Evolutionary conservation across 2,888 invertebrate species (phyloP).

Genomic region (Crossocerus cetratus): DNA sequence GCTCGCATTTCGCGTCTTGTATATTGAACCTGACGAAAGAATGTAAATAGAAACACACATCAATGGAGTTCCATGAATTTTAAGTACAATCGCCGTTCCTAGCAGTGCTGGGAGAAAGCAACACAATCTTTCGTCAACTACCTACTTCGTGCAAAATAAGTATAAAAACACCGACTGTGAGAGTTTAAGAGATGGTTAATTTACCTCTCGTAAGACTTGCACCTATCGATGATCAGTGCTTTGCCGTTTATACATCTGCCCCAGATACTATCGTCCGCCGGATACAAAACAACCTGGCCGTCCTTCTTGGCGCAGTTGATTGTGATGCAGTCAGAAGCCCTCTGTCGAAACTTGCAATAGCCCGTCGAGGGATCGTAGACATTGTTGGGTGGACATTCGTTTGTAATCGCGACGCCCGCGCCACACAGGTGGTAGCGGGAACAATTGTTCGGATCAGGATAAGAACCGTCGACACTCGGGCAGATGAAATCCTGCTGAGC

Average conservation of each 20-base stretch:
- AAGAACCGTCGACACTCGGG: conserved; percentile 27
- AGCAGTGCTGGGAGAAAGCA: no score
- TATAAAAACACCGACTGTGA: not conserved
- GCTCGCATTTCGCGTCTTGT: conserved; percentile 8
- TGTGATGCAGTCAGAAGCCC: conserved; percentile 9
- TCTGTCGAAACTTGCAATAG: conserved; percentile 7
- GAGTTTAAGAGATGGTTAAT: no score
- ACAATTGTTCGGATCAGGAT: conserved; percentile 38
- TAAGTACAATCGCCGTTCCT: no score
- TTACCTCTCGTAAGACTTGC: conserved; percentile 33
- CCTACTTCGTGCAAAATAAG: not conserved
- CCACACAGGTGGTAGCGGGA: conserved; percentile 31
- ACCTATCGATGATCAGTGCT: conserved; percentile 28
- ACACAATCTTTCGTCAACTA: no score
- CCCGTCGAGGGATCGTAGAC: conserved; percentile 34
- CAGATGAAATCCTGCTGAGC: conserved; percentile 24
- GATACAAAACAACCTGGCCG: conserved; percentile 26
- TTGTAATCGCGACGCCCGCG: conserved; percentile 6
- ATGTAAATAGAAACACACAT: not conserved
- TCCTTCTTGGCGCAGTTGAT: conserved; percentile 24
- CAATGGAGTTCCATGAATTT: not conserved
- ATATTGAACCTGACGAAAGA: conserved; percentile 19
- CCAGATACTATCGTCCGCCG: conserved; percentile 38
- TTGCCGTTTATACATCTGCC: conserved; percentile 21
- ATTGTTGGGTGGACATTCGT: conserved; percentile 35